phyloP scores from a whole-genome alignment of 2,113 vertebrate species.

The Cathartes aura region DNA sequence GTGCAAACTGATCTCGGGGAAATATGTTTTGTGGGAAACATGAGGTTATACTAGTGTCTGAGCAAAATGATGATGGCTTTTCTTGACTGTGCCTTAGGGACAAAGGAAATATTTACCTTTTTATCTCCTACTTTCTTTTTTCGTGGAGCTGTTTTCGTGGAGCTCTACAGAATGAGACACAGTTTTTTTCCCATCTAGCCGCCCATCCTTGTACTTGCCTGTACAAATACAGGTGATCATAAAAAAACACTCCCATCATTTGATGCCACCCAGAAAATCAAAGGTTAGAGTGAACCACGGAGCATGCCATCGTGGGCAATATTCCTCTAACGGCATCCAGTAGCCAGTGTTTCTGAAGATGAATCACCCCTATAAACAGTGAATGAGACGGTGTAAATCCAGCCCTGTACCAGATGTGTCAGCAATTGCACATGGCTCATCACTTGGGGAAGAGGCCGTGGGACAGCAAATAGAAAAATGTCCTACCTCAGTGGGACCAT shows the following conservation, averaged over 20 bases:
- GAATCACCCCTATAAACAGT: neutral
- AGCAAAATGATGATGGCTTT: constrained; percentile 28
- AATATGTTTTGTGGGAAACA: constrained; percentile 34
- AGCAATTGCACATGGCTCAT: neutral
- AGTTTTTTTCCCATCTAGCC: neutral
- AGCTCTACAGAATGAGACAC: neutral
- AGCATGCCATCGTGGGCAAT: neutral
- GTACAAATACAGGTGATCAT: neutral
- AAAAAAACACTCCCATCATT: neutral
- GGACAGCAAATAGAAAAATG: neutral
- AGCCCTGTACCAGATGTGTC: neutral
- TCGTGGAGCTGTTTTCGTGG: neutral
- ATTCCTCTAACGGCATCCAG: neutral
- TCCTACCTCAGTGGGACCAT: fast-evolving
- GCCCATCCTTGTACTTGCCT: neutral
- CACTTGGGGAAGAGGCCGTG: neutral
- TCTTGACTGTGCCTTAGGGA: constrained; percentile 6
- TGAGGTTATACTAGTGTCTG: neutral
- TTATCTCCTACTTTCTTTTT: neutral
- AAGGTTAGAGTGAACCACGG: neutral
- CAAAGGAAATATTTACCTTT: constrained; percentile 32
- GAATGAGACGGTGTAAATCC: neutral
- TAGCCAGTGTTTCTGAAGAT: neutral
- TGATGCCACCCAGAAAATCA: neutral
- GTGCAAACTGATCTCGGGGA: neutral